These are phyloP conservation scores for Perca fluviatilis DNA, from an alignment of 2,113 vertebrate species.

Conservation along the genomic window DNA sequence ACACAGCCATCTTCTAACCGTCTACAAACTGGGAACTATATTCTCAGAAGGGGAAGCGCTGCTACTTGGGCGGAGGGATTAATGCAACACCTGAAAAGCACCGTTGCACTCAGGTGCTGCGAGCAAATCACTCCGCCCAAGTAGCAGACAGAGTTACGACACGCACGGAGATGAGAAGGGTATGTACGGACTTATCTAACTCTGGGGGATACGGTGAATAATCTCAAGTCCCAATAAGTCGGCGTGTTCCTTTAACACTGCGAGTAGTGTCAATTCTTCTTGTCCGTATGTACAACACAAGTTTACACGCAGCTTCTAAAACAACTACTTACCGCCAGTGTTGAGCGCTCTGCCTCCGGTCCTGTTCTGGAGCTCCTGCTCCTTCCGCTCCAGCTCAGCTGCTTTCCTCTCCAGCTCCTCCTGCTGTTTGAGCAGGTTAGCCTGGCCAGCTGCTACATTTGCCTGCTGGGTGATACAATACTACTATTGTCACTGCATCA, in stretches of 20 bases:
- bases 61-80: no score
- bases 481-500: not conserved
- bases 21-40: no score
- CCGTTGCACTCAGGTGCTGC: no score
- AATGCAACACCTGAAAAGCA: no score
- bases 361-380: conserved; percentile 90
- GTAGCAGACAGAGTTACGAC: no score
- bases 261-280: not conserved
- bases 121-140: no score
- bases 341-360: not conserved
- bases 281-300: not conserved
- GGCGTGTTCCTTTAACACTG: not conserved
- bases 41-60: no score
- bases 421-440: conserved; percentile 92
- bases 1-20: no score
- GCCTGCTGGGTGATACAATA: conserved; percentile 77
- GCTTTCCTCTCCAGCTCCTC: conserved; percentile 96
- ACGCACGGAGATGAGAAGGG: no score
- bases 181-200: no score
- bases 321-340: conserved; percentile 42
- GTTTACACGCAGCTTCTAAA: not conserved
- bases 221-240: no score
- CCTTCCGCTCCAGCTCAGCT: conserved; percentile 94
- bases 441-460: conserved; percentile 88
- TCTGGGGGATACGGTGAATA: no score